Conservation (phyloP, 2,113 vertebrate species). For the Agapornis roseicollis region DNA sequence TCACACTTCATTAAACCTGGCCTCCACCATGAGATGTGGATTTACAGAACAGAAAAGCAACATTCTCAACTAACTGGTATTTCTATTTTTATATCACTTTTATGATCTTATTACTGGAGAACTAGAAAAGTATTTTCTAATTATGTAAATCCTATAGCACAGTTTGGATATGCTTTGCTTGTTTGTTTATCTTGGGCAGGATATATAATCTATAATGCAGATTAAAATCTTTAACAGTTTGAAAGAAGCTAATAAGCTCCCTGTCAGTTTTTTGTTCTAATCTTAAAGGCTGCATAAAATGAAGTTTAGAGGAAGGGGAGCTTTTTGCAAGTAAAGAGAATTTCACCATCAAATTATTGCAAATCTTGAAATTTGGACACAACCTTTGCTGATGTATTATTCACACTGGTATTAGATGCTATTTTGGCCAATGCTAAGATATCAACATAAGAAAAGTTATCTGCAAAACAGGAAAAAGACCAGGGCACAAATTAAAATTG, state of each 20-base stretch:
- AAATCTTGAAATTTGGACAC: neutral
- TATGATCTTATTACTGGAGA: neutral
- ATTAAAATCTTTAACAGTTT: neutral
- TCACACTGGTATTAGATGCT: neutral
- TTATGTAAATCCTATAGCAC: neutral
- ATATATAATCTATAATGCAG: neutral
- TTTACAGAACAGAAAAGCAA: neutral
- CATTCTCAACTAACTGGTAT: neutral
- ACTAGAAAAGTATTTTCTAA: constrained; percentile 3
- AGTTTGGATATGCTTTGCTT: neutral
- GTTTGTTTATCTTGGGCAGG: neutral
- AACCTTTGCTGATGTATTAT: neutral
- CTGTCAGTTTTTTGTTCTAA: neutral
- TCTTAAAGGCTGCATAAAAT: neutral
- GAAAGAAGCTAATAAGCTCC: neutral
- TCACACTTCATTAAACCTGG: neutral
- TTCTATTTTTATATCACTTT: neutral
- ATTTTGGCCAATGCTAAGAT: neutral
- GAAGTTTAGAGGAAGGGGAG: neutral
- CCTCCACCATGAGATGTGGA: neutral
- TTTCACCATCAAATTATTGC: neutral
- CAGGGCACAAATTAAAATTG: neutral
- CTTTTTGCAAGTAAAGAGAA: neutral
- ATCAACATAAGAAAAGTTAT: neutral
- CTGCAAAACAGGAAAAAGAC: neutral